Evolutionary conservation across 2,113 vertebrate species (phyloP).

Genomic region (Cottus gobio): DNA sequence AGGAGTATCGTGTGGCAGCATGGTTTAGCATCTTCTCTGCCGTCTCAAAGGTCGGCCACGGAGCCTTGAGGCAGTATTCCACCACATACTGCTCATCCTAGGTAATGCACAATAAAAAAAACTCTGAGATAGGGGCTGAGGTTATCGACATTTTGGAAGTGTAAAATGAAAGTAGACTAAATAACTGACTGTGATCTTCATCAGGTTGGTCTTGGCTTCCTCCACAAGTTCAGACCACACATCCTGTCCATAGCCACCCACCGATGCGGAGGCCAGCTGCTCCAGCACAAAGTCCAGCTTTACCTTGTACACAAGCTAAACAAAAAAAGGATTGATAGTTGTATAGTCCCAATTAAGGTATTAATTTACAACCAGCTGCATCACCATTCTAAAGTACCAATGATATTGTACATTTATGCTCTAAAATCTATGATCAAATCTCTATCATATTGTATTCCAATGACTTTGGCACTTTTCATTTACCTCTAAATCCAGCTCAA

Average conservation of each 20-base stretch:
- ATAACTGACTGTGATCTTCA: constrained; percentile 89
- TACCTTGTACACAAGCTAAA: constrained; percentile 95
- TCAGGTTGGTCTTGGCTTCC: constrained; percentile 91
- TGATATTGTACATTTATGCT: neutral
- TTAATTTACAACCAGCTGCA: neutral
- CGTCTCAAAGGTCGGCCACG: constrained; percentile 92
- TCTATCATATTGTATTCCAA: neutral
- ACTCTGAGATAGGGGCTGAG: neutral
- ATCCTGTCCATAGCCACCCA: constrained; percentile 71
- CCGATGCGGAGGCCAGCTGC: constrained; percentile 87
- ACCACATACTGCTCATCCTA: constrained; percentile 94
- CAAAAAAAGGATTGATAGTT: constrained; percentile 13
- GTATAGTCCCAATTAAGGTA: neutral
- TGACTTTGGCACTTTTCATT: neutral
- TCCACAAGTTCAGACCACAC: constrained; percentile 86
- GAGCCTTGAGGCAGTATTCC: constrained; percentile 91
- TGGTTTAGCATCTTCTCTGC: constrained; percentile 93
- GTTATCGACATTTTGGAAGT: neutral
- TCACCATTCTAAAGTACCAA: neutral
- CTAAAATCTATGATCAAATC: neutral
- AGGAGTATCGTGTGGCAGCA: constrained; percentile 78
- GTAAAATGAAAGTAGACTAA: neutral
- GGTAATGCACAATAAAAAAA: neutral
- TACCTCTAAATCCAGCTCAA: constrained; percentile 95
- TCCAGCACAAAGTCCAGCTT: constrained; percentile 92